Evolutionary conservation across 1,140 invertebrate species (phyloP).

Genomic region (Thaumetopoea pityocampa): DNA sequence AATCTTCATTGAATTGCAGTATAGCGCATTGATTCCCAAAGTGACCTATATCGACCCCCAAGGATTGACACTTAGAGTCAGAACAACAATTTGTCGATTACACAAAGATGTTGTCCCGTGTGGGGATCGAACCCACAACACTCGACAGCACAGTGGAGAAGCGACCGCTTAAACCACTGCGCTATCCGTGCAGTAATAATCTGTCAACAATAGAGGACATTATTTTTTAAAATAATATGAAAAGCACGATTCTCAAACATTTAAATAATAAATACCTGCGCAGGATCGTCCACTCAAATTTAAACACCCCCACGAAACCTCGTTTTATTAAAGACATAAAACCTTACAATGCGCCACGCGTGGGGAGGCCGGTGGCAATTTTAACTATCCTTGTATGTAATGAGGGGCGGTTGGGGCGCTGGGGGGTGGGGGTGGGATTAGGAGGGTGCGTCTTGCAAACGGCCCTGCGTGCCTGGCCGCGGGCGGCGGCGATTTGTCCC

Average conservation of each 20-base stretch:
- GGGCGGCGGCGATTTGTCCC: slow-evolving; percentile 65
- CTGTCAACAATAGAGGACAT: too few species aligned
- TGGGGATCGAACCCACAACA: too few species aligned
- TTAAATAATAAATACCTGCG: slow-evolving; percentile 3
- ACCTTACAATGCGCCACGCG: slow-evolving; percentile 37
- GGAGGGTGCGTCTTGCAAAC: slow-evolving; percentile 70
- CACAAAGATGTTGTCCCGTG: too few species aligned
- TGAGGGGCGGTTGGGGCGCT: slow-evolving; percentile 32
- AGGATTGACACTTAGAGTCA: too few species aligned
- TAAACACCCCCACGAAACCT: slow-evolving; percentile 20
- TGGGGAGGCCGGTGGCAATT: slow-evolving; percentile 35
- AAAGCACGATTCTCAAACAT: slow-evolving; percentile 6
- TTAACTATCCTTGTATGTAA: slow-evolving; percentile 67
- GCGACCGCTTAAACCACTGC: too few species aligned
- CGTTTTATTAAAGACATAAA: slow-evolving; percentile 70
- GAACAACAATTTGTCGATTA: too few species aligned
- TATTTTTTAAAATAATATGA: neutral
- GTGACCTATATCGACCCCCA: too few species aligned
- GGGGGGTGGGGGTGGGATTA: slow-evolving; percentile 39
- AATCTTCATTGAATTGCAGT: too few species aligned
- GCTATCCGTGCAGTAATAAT: too few species aligned
- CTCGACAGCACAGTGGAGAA: too few species aligned
- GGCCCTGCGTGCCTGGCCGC: slow-evolving; percentile 61
- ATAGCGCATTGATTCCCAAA: too few species aligned
- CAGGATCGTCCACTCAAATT: slow-evolving; percentile 7